phyloP scores from a whole-genome alignment of 2,888 invertebrate genomes.

The Belgica antarctica region DNA sequence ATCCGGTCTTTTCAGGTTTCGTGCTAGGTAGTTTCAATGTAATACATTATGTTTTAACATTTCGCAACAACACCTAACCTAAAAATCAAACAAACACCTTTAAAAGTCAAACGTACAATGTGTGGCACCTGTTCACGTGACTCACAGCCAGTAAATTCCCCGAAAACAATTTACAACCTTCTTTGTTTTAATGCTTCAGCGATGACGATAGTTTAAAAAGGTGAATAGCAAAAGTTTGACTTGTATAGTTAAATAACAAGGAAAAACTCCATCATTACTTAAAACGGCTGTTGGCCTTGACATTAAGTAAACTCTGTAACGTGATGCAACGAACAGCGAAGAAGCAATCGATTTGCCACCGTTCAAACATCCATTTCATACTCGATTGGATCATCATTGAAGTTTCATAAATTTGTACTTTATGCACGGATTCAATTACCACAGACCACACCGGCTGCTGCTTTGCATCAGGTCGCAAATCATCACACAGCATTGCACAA shows the following conservation, averaged over 20 bases:
- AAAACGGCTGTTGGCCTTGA: too few relatives aligned
- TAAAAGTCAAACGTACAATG: too few relatives aligned
- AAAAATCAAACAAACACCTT: too few relatives aligned
- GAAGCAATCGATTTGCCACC: background rate
- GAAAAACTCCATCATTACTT: background rate
- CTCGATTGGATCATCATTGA: slow-evolving; percentile 23
- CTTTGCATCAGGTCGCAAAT: background rate
- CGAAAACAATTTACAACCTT: slow-evolving; percentile 14
- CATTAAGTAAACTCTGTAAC: slow-evolving; percentile 21
- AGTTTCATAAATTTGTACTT: slow-evolving; percentile 18
- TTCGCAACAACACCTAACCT: too few relatives aligned
- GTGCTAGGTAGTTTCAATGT: too few relatives aligned
- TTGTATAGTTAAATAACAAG: background rate
- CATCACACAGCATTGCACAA: slow-evolving; percentile 20
- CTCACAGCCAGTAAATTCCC: too few relatives aligned
- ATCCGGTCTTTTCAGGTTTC: too few relatives aligned
- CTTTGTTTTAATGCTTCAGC: background rate
- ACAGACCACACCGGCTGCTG: slow-evolving; percentile 16
- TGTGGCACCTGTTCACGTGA: too few relatives aligned
- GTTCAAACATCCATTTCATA: background rate
- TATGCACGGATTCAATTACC: slow-evolving; percentile 2
- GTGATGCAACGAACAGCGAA: slow-evolving; percentile 6
- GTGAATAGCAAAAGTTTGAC: slow-evolving; percentile 17
- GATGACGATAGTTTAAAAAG: too few relatives aligned
- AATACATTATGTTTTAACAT: too few relatives aligned